Conservation (phyloP, 2,797 vertebrate genomes). For the Pangasius macronema region DNA sequence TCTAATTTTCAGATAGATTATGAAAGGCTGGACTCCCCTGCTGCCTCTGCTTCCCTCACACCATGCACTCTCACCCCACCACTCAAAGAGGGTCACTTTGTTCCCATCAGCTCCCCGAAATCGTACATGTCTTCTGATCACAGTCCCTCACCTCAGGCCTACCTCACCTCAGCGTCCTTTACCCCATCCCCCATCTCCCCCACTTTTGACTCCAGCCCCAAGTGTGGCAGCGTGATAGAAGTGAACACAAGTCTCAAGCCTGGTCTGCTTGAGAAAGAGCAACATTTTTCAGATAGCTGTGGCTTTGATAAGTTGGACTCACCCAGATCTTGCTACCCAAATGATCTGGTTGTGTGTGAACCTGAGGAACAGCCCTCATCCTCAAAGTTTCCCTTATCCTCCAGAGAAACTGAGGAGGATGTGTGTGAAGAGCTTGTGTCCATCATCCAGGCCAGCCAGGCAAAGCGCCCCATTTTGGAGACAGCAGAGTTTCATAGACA, state of each 20-base stretch:
- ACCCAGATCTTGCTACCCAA: conserved; percentile 40
- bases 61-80: conserved; percentile 29
- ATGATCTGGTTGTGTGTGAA: conserved; percentile 56
- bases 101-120: conserved; percentile 64
- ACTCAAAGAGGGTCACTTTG: conserved; percentile 65
- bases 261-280: conserved; percentile 38
- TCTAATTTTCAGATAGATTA: conserved; percentile 71
- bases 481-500: conserved; percentile 58
- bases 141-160: conserved; percentile 61
- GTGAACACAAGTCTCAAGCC: conserved; percentile 35
- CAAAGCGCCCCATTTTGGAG: conserved; percentile 56
- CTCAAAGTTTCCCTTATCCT: conserved; percentile 49
- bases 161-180: conserved; percentile 52
- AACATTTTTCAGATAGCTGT: conserved; percentile 7
- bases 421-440: conserved; percentile 67
- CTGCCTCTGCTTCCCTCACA: conserved; percentile 48
- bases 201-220: conserved; percentile 48
- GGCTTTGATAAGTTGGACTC: conserved; percentile 24
- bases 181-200: conserved; percentile 61
- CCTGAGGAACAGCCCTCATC: conserved; percentile 35
- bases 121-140: conserved; percentile 59
- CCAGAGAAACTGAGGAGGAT: conserved; percentile 74
- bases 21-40: conserved; percentile 66
- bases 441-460: conserved; percentile 64
- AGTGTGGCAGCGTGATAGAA: conserved; percentile 56